phyloP scores from a whole-genome alignment of 1,140 invertebrate genomes.

The Trichonephila clavipes region DNA sequence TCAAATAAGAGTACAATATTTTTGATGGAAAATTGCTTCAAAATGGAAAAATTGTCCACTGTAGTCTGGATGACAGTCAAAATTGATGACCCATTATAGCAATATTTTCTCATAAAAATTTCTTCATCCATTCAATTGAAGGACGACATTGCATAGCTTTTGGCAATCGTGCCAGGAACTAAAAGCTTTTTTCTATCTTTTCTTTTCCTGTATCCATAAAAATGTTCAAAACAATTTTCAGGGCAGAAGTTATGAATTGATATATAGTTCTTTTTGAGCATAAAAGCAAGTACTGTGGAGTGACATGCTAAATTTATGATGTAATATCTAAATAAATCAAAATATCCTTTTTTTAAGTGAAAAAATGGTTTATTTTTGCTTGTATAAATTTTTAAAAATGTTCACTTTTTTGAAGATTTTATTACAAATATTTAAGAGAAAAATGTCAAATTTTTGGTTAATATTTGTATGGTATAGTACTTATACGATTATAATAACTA shows the following conservation, averaged over 20 bases:
- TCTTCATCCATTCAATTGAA: background rate
- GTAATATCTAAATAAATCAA: too few species aligned
- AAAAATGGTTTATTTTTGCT: too few species aligned
- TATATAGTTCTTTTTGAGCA: background rate
- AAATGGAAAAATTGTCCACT: background rate
- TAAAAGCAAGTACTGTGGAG: background rate
- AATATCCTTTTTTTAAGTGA: too few species aligned
- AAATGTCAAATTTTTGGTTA: background rate
- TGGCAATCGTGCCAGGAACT: background rate
- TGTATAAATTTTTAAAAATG: too few species aligned
- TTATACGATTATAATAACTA: background rate
- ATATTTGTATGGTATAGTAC: background rate
- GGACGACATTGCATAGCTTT: background rate
- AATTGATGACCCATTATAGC: background rate
- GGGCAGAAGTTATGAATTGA: background rate
- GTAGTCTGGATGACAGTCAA: background rate
- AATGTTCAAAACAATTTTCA: background rate
- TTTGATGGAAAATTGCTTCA: background rate
- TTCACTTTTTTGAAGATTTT: too few species aligned
- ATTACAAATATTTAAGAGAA: background rate
- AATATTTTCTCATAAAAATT: background rate
- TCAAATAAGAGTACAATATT: background rate
- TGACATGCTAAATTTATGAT: background rate
- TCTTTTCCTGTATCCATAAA: background rate
- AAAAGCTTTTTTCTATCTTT: background rate